Conservation (phyloP, 1,140 invertebrate genomes). For the Agraylea sexmaculata region DNA sequence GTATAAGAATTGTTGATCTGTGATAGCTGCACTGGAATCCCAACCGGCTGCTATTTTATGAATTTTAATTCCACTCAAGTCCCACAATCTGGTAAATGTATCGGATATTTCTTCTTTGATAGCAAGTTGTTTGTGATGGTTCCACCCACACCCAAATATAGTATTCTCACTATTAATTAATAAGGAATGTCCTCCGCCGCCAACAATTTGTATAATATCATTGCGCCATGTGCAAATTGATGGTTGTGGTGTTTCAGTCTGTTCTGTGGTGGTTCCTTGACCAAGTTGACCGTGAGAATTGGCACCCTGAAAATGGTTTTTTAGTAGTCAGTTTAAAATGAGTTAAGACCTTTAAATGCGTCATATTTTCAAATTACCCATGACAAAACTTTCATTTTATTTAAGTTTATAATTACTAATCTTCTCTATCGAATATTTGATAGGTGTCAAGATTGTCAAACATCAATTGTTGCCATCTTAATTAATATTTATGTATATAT, state of each 20-base stretch:
- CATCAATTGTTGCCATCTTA: too few relatives aligned
- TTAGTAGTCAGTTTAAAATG: conserved; percentile 6
- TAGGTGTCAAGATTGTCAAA: too few relatives aligned
- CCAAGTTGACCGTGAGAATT: conserved; percentile 77
- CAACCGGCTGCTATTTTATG: conserved; percentile 55
- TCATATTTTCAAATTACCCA: too few relatives aligned
- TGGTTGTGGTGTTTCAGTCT: conserved; percentile 47
- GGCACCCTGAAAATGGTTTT: conserved; percentile 62
- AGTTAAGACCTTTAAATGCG: too few relatives aligned
- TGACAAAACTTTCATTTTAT: conserved; percentile 13
- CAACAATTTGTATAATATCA: conserved; percentile 48
- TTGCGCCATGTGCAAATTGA: conserved; percentile 31
- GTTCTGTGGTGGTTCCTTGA: conserved; percentile 52
- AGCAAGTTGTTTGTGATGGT: conserved; percentile 69
- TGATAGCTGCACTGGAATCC: conserved; percentile 57
- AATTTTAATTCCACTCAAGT: conserved; percentile 42
- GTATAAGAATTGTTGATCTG: conserved; percentile 49
- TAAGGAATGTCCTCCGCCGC: conserved; percentile 66
- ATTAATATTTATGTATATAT: too few relatives aligned
- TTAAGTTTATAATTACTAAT: neutral
- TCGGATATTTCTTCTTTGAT: conserved; percentile 35
- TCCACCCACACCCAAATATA: conserved; percentile 79
- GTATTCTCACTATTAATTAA: conserved; percentile 52
- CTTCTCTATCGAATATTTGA: neutral
- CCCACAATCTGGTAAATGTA: conserved; percentile 42